These are phyloP conservation scores for Hemiprocne comata DNA, from an alignment of 2,113 vertebrate species.

Conservation along the genomic window DNA sequence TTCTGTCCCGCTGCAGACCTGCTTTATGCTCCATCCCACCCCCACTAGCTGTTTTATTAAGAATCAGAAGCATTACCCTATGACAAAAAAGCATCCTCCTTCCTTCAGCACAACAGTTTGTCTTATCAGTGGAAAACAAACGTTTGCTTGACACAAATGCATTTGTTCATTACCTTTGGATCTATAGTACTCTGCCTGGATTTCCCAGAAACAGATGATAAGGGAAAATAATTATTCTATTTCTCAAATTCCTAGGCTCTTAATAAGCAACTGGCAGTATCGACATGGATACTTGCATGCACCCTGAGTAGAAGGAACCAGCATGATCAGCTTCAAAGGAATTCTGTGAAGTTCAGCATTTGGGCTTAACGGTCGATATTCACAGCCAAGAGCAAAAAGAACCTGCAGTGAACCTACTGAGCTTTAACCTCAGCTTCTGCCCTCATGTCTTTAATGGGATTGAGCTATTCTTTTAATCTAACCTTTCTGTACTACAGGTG, in stretches of 20 bases:
- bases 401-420: neutral
- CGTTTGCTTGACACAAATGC: neutral
- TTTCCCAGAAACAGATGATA: neutral
- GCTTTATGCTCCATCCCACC: neutral
- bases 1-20: neutral
- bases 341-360: neutral
- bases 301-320: neutral
- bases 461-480: neutral
- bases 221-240: neutral
- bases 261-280: neutral
- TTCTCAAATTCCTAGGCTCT: neutral
- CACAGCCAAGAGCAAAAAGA: neutral
- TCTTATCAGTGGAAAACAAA: neutral
- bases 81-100: neutral
- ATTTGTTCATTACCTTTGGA: neutral
- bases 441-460: neutral
- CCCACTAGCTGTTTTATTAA: neutral
- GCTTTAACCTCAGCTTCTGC: neutral
- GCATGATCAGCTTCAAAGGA: neutral
- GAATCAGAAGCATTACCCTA: neutral
- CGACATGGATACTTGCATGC: fast-evolving
- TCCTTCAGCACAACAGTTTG: neutral
- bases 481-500: neutral
- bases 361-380: neutral
- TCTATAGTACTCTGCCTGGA: neutral